These are phyloP conservation scores for Platichthys stellatus DNA, from an alignment of 2,113 vertebrate species.

Conservation along the genomic window DNA sequence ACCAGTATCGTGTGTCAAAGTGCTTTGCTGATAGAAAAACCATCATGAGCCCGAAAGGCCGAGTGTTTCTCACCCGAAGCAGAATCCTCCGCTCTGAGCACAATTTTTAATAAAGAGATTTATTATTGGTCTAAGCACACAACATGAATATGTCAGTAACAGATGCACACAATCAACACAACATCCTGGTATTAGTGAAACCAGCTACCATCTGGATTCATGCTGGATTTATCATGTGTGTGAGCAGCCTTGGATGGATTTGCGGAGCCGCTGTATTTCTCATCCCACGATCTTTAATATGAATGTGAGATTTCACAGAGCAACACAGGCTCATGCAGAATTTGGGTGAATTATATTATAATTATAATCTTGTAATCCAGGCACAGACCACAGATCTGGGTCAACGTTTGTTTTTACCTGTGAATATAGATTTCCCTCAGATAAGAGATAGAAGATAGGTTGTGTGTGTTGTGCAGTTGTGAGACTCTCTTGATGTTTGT, in stretches of 20 bases:
- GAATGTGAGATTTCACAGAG: too few species aligned
- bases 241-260: not conserved
- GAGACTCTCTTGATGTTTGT: too few species aligned
- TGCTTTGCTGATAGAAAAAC: not conserved
- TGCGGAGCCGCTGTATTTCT: not conserved
- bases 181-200: constrained; percentile 8
- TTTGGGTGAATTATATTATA: too few species aligned
- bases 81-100: not conserved
- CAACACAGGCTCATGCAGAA: not conserved
- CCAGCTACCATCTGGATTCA: not conserved
- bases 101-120: constrained; percentile 13
- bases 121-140: constrained; percentile 11
- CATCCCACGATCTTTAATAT: too few species aligned
- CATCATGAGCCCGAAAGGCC: not conserved
- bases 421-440: too few species aligned
- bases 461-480: too few species aligned
- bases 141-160: not conserved
- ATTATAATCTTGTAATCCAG: too few species aligned
- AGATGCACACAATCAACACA: constrained; percentile 1
- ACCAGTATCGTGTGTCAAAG: not conserved
- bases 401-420: too few species aligned
- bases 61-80: constrained; percentile 9
- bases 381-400: too few species aligned
- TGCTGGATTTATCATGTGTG: not conserved
- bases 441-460: too few species aligned